Evolutionary conservation across 2,797 vertebrate species (phyloP), one percentile per base, ranked within the genome.

Genomic region (Holocentrus rufus): DNA sequence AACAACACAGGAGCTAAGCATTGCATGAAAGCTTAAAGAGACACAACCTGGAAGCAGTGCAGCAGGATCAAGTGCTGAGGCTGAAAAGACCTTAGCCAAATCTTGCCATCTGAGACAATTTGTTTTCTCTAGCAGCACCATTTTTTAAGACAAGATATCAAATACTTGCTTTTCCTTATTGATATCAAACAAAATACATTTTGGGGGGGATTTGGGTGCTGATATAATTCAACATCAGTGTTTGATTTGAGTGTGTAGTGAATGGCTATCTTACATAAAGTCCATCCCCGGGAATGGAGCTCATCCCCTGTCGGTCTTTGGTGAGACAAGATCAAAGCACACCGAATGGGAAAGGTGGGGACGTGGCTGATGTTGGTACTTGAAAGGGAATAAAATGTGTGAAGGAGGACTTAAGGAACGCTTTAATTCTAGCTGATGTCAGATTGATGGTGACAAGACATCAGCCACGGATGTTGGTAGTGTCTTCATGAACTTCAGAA

Each of bases 321-420:
- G n/a, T 49, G 27, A 18, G 13, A n/a, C 23, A 14, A 36, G 20
- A 69, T 69, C 30, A 60, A 60, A 60, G 67, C 34, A 53, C 25
- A n/a, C 15, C 1, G 20, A 30, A 22, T 18, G 34, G 31, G n/a
- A 14, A 59, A 59, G 17, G 25, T 60, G 30, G 49, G 13, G 27
- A 7, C 10, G 46, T 22, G 58, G 20, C 8, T 39, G 10, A 62
- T 20, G 46, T 34, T 27, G 34, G 9, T 55, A 59, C 66, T 69
- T 69, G 47, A 70, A 70, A 70, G 57, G 18, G 57, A 70, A 61
- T 53, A 52, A n/a, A 36, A 5, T 70, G 57, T 70, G 47, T 34
- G 27, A 5, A 47, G 20, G 30, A 54, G 27, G 20, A 42, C 23
- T 44, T 52, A 34, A 52, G 36, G 64, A 18, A 54, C 10, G n/a